Conservation (phyloP, 2,888 invertebrate genomes). For the Hemicrepidius hirtus region DNA sequence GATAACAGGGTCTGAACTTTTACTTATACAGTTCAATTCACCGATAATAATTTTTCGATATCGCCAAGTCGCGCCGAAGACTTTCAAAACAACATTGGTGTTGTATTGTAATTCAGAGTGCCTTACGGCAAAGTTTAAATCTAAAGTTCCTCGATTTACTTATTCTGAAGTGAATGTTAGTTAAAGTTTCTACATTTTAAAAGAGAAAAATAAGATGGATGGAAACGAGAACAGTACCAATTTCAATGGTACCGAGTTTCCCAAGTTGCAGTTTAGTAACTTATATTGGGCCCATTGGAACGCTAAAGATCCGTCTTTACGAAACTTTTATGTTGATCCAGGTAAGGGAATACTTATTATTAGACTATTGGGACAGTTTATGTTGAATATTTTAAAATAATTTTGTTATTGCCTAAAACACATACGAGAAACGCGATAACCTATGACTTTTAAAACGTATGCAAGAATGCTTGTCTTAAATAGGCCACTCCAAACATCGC, state of each 20-base stretch:
- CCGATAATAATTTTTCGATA: constrained; percentile 21
- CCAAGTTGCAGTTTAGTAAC: constrained; percentile 3
- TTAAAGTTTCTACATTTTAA: background rate
- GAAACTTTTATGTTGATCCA: constrained; percentile 42
- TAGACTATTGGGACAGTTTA: no score
- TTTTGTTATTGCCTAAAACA: no score
- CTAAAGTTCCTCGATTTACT: no score
- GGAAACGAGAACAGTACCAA: background rate
- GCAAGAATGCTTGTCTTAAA: no score
- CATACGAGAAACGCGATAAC: no score
- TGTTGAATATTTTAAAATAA: no score
- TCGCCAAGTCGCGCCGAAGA: constrained; percentile 8
- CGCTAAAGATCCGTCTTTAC: constrained; percentile 31
- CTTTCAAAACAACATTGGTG: constrained; percentile 1
- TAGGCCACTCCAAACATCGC: no score
- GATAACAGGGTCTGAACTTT: constrained; percentile 9
- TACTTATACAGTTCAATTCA: constrained; percentile 15
- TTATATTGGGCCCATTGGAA: constrained; percentile 32
- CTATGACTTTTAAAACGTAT: no score
- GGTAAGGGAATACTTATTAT: constrained; percentile 21
- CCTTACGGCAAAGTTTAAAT: background rate
- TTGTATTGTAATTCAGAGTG: constrained; percentile 7
- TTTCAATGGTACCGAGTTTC: background rate
- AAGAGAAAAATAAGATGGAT: background rate
- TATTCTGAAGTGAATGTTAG: no score